Conservation (phyloP, 2,113 vertebrate species). For the Mionectes macconnelli region DNA sequence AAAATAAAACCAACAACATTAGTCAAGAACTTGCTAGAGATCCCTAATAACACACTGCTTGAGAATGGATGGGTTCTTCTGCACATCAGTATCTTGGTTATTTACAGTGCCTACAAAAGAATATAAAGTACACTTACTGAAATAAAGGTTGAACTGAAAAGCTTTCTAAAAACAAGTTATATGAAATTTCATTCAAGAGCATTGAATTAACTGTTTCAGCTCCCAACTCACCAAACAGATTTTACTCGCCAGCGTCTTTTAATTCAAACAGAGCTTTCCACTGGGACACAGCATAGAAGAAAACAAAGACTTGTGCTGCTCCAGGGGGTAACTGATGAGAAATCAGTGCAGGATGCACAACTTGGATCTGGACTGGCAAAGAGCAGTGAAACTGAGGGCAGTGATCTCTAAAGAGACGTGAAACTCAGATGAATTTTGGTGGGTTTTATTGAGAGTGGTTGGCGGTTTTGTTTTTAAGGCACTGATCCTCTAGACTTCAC, state of each 20-base stretch:
- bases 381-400: neutral
- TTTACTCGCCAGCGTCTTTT: neutral
- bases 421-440: neutral
- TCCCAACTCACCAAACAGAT: neutral
- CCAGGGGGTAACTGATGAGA: neutral
- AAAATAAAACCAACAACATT: neutral
- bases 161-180: neutral
- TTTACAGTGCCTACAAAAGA: conserved; percentile 72
- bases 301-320: neutral
- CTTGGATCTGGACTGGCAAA: neutral
- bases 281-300: neutral
- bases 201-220: neutral
- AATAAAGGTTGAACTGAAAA: conserved; percentile 61
- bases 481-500: neutral
- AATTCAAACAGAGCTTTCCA: neutral
- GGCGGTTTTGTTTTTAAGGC: neutral
- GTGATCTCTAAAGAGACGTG: neutral
- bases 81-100: conserved; percentile 34
- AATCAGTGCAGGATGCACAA: neutral
- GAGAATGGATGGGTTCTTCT: conserved; percentile 7
- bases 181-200: neutral
- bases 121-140: conserved; percentile 30
- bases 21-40: conserved; percentile 11
- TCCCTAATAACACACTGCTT: neutral
- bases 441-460: neutral